A percentile compares a stretch with the other conserved stretches of the same genome.
Evolutionary conservation across 2,797 vertebrate species (phyloP).

Genomic region (Crypturellus tataupa): DNA sequence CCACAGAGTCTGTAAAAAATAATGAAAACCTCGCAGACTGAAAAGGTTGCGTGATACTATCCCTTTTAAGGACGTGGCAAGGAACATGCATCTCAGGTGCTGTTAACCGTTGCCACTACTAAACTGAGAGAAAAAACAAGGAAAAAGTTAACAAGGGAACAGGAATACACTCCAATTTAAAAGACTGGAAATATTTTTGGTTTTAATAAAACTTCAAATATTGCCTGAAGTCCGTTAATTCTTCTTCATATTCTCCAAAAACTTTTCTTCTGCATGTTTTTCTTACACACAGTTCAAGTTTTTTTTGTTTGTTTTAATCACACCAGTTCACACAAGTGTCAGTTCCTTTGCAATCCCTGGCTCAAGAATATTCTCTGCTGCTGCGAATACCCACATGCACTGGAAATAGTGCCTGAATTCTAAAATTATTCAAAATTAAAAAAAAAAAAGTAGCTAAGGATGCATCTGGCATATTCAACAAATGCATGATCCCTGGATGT

Average conservation of each 20-base stretch:
- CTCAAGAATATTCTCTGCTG: slow-evolving; percentile 58
- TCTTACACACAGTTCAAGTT: slow-evolving; percentile 55
- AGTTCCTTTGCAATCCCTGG: slow-evolving; percentile 65
- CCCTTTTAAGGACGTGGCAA: not conserved
- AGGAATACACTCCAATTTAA: slow-evolving; percentile 14
- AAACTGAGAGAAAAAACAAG: slow-evolving; percentile 27
- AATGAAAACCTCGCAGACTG: not conserved
- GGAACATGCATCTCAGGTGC: not conserved
- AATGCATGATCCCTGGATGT: slow-evolving; percentile 35
- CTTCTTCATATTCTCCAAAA: slow-evolving; percentile 45
- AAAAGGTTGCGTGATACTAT: not conserved
- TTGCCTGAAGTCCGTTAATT: slow-evolving; percentile 54
- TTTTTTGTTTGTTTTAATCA: slow-evolving; percentile 63
- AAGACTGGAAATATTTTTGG: not conserved
- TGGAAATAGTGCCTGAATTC: slow-evolving; percentile 62
- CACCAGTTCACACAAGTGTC: slow-evolving; percentile 53
- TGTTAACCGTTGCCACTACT: not conserved
- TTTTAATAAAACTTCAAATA: slow-evolving; percentile 49
- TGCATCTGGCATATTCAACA: slow-evolving; percentile 31
- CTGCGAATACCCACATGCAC: slow-evolving; percentile 65
- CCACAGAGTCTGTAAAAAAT: not conserved
- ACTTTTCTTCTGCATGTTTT: slow-evolving; percentile 56
- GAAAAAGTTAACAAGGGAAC: not conserved
- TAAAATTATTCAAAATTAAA: slow-evolving; percentile 38
- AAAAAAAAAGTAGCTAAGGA: slow-evolving; percentile 7